Evolutionary conservation across 2,797 vertebrate genomes (phyloP), one percentile per base, ranked within the genome.

Genomic region (Cirrhinus molitorella): DNA sequence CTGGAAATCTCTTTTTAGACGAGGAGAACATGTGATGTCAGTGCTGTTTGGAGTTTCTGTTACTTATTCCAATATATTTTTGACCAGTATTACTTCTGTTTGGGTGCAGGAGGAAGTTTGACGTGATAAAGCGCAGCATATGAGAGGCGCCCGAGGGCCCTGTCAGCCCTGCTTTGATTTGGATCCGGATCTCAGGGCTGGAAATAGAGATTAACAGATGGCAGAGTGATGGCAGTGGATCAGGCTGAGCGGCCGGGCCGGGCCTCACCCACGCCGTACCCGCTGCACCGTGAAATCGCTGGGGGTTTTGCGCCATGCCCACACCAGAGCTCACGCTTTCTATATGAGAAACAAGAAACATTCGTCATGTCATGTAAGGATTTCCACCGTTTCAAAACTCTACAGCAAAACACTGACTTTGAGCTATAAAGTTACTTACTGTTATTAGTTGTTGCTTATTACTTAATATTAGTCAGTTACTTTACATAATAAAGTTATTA

Each of bases 141-240:
- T 74, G 77, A 86, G 83, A 77, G 84, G 63, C 78, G 83, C 72
- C 70, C 40, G 84, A 88, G 78, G 81, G 80, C 63, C 34, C 57
- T 76, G 53, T 83, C 78, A 83, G 81, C 72, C 77, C 66, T 61
- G 66, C 83, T 84, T 88, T 87, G 85, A 84, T 84, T 89, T 86
- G 91, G 88, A 85, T 87, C 89, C 86, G 91, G 88, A 84, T 87
- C 89, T 88, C 76, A 87, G 88, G 87, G 91, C 91, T 93, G 92
- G 90, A 94, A 94, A 94, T 93, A 93, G 92, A 94, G 90, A 83
- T 79, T 85, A 90, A 89, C 94, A 95, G 95, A 95, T 95, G 94
- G 94, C 91, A 74, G 89, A 86, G 91, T 86, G 89, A 90, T 91
- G 90, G 93, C 89, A 81, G 43, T 73, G 81, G 78, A 91, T 92